These are phyloP conservation scores for Pachyramphus minor DNA, from an alignment of 2,113 vertebrate genomes.

Conservation along the genomic window DNA sequence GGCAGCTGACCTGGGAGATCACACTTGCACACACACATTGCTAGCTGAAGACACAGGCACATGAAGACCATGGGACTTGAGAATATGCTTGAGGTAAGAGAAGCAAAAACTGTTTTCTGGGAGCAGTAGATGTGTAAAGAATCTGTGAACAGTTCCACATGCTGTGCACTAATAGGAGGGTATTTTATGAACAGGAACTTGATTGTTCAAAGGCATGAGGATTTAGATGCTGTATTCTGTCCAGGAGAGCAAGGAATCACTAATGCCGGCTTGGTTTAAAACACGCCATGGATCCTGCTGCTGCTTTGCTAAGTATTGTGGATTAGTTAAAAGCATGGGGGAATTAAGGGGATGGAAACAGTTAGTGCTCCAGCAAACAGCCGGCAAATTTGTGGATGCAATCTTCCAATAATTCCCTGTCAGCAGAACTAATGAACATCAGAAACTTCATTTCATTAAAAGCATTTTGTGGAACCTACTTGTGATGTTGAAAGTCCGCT, in stretches of 20 bases:
- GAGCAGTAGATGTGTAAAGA: neutral
- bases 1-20: neutral
- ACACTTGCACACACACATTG: neutral
- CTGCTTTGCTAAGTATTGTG: neutral
- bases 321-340: constrained; percentile 9
- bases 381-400: neutral
- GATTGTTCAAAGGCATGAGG: neutral
- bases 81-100: neutral
- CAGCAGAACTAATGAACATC: neutral
- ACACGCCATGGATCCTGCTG: neutral
- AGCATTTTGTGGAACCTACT: neutral
- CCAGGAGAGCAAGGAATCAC: neutral
- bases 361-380: neutral
- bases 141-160: neutral
- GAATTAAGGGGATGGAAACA: constrained; percentile 23
- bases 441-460: constrained; percentile 27
- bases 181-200: neutral
- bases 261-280: neutral
- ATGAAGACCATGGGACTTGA: neutral
- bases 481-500: neutral
- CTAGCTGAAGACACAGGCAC: neutral
- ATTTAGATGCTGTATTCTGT: neutral
- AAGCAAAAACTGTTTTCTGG: neutral
- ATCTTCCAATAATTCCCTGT: neutral
- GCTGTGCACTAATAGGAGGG: neutral